Evolutionary conservation across 2,888 invertebrate species (phyloP), one percentile per base, ranked within the genome.

Genomic region (Zootermopsis nevadensis): DNA sequence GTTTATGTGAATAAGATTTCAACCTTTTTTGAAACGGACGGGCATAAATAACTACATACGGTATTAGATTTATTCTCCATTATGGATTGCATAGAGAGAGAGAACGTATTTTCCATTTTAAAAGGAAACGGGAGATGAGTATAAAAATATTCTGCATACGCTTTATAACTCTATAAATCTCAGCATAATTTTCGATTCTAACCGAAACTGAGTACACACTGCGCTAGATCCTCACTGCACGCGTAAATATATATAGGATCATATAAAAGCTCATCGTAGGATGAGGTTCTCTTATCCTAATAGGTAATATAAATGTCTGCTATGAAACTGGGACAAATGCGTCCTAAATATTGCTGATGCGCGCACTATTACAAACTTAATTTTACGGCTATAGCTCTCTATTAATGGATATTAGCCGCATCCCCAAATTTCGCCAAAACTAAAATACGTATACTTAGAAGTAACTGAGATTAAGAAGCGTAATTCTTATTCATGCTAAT

Each of bases 241-340:
- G 38, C 15, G 53, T 53, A n/a, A n/a, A n/a, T n/a, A n/a, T n/a
- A 53, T 53, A 53, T 53, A 2, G 74, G 35, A 74, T 74, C 35
- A 74, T 38, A 38, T n/a, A 35, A n/a, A 72, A 38, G 35, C 38
- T 35, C 38, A 12, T 24, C 22, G 35, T 22, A 74, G 74, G 30
- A 38, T 74, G 74, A 35, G 24, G 35, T 8, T 74, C n/a, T 38
- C 24, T 35, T 35, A 22, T 74, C 22, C 35, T 38, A 74, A 74
- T 38, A 22, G 35, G n/a, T 27, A 74, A 74, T 74, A 38, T 74
- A 74, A 33, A 74, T 74, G 74, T 74, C 74, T 74, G 38, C n/a
- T 7, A 24, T 3, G 53, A 10, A 53, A 15, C 15, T 53, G 19
- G 24, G 3, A 24, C 53, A 19, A 15, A 2, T 15, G 53, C 7